Conservation (phyloP, 2,113 vertebrate species). For the Eptesicus fuscus region DNA sequence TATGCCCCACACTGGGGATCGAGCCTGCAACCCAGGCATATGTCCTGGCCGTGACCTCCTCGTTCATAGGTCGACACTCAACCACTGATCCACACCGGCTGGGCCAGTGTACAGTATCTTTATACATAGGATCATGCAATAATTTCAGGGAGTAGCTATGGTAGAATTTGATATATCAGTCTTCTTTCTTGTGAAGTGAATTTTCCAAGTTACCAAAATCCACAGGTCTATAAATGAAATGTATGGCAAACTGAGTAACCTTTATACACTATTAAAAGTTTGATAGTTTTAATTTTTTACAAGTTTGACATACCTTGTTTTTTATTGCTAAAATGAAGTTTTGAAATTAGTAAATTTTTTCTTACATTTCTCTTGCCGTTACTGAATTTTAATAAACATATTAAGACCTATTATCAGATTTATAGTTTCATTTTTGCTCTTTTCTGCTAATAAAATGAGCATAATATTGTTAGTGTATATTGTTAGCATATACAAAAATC, state of each 20-base stretch:
- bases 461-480: not conserved
- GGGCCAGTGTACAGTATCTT: not conserved
- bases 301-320: conserved; percentile 20
- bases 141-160: not conserved
- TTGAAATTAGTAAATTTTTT: not conserved
- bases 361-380: not conserved
- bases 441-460: conserved; percentile 24
- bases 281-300: conserved; percentile 6
- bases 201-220: not conserved
- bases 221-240: not conserved
- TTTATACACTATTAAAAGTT: not conserved
- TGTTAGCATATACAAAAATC: not conserved
- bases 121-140: not conserved
- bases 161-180: not conserved
- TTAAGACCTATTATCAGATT: not conserved
- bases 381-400: conserved; percentile 13
- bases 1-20: no score
- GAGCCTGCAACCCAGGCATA: no score
- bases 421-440: not conserved
- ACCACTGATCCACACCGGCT: no score
- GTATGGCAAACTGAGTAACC: not conserved
- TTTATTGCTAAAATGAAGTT: conserved; percentile 30
- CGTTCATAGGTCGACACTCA: no score
- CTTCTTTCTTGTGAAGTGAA: not conserved
- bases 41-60: no score